Evolutionary conservation across 2,113 vertebrate species (phyloP).

Genomic region (Oncorhynchus tshawytscha): DNA sequence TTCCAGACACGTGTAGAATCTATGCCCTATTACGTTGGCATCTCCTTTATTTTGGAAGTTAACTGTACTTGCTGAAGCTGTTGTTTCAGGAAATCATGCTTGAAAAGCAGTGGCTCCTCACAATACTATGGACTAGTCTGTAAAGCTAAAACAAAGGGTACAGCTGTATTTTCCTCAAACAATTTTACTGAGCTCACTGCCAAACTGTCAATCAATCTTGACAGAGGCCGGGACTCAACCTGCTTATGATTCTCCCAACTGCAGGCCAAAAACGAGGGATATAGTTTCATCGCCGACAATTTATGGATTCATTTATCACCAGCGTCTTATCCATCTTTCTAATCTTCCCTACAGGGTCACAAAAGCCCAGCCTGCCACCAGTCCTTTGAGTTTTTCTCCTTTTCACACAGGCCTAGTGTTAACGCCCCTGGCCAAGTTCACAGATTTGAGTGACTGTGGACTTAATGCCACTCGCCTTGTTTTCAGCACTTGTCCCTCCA

Average conservation of each 20-base stretch:
- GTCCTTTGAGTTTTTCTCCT: conserved; percentile 74
- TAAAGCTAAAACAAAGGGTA: background rate
- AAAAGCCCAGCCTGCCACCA: conserved; percentile 80
- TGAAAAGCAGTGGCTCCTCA: no score
- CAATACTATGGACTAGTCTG: background rate
- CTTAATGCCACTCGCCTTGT: conserved; percentile 89
- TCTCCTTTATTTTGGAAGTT: no score
- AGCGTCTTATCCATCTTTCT: conserved; percentile 66
- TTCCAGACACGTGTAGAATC: no score
- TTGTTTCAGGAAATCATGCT: no score
- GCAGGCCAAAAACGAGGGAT: conserved; percentile 27
- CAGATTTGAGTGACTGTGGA: conserved; percentile 89
- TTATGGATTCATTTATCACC: conserved; percentile 73
- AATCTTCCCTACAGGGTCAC: conserved; percentile 59
- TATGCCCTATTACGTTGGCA: no score
- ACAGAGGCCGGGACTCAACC: background rate
- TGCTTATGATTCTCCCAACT: background rate
- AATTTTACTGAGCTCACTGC: conserved; percentile 30
- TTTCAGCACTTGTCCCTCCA: conserved; percentile 94
- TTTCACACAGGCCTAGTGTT: conserved; percentile 82
- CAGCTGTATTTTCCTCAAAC: background rate
- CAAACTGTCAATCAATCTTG: conserved; percentile 55
- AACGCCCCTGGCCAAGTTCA: conserved; percentile 76
- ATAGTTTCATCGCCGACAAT: conserved; percentile 60
- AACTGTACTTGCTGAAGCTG: no score